Evolutionary conservation across 2,797 vertebrate genomes (phyloP).

Genomic region (Otolemur crassicaudatus): DNA sequence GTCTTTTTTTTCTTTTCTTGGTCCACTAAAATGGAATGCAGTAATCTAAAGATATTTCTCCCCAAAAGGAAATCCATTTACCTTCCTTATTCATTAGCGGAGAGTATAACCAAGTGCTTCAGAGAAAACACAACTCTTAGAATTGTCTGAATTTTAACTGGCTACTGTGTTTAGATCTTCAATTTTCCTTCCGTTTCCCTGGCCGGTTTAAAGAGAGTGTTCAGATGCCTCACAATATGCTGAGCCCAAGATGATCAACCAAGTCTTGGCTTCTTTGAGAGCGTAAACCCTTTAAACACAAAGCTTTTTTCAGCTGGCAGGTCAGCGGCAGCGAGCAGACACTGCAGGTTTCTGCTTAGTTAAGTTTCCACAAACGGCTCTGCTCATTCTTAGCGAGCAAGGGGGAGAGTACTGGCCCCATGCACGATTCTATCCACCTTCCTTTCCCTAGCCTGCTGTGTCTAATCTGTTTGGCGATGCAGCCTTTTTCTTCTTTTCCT

Average conservation of each 20-base stretch:
- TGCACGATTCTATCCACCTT: slow-evolving; percentile 62
- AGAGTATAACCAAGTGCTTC: not conserved
- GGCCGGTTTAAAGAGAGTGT: slow-evolving; percentile 75
- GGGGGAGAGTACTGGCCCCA: not conserved
- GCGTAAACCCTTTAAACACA: slow-evolving; percentile 71
- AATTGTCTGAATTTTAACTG: slow-evolving; percentile 67
- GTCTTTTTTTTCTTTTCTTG: not conserved
- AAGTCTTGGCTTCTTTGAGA: slow-evolving; percentile 76
- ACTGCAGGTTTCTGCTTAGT: slow-evolving; percentile 76
- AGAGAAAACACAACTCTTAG: slow-evolving; percentile 47
- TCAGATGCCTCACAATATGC: slow-evolving; percentile 81
- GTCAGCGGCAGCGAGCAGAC: slow-evolving; percentile 66
- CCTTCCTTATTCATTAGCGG: not conserved
- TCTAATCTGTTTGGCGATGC: slow-evolving; percentile 72
- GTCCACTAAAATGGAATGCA: not conserved
- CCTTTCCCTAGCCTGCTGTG: slow-evolving; percentile 9
- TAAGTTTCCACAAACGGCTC: slow-evolving; percentile 74
- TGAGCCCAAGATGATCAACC: slow-evolving; percentile 76
- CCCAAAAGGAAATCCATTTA: not conserved
- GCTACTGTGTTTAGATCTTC: slow-evolving; percentile 75
- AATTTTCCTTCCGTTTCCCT: slow-evolving; percentile 63
- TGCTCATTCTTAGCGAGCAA: slow-evolving; percentile 66
- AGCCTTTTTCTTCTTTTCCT: not conserved
- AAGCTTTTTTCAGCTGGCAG: slow-evolving; percentile 77
- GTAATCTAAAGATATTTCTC: not conserved